Evolutionary conservation across 2,797 vertebrate species (phyloP), one percentile per base, ranked within the genome.

Genomic region (Fundulus diaphanus): DNA sequence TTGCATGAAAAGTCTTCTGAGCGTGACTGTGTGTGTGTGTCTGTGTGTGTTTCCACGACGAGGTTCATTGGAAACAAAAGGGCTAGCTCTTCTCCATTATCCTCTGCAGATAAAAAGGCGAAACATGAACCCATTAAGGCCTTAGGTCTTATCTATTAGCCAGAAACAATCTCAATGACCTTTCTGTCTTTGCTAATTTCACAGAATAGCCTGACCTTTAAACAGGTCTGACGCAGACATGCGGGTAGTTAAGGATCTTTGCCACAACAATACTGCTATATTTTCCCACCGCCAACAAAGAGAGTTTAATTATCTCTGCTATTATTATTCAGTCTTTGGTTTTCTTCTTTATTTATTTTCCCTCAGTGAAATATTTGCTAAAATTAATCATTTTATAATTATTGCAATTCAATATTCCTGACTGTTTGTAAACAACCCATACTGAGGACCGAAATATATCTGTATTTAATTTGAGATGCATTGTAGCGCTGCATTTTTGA

Each of bases 151-250:
- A 94, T 94, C 93, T 93, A 89, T 88, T 89, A 92, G 85, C 89
- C 63, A 85, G 69, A 82, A 90, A 91, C 85, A 92, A 93, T 94
- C 85, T 91, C 86, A 73, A 79, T 95, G 93, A 95, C 94, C 94
- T 96, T 95, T 95, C 89, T 91, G 91, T 94, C 90, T 88, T 90
- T 78, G 86, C 93, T 95, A 94, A 94, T 95, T 93, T 93, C 89
- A 90, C 91, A 94, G 91, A 92, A 92, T 85, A 89, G 87, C 86
- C 84, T 93, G 94, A 95, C 94, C 94, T 95, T 95, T 94, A 85
- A 88, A 82, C 81, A 74, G 77, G 82, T 86, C 88, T 81, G 81
- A 69, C 67, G 74, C 87, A 91, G 88, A 87, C 88, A 85, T 82
- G 77, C 59, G 52, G 82, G 75, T 89, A 90, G 92, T 95, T 92